Base-by-base conservation (phyloP, 2,888 invertebrate genomes). In the Acronicta alni region DNA sequence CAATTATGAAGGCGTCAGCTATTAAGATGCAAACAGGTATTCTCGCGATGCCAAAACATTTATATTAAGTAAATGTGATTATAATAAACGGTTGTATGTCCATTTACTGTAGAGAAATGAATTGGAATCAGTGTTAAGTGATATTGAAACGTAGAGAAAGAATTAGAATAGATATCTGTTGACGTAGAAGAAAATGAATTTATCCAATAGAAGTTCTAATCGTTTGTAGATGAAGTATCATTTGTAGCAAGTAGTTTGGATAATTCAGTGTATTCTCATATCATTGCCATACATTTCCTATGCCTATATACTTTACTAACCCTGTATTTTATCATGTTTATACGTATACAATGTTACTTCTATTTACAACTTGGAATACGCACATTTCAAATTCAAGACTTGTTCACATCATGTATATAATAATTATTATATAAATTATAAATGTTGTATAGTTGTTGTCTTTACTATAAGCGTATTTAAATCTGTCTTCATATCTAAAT, bases 321-420 rank as follows among this genome's bases (percentile, higher is more conserved):
- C 47, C 57, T 72, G 62, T 77, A 62, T 72, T 63, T 77, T 75
- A 26, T 66, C 62, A 69, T 73, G 57, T 59, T 62, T 71, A 46
- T 71, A 46, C 35, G 48, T 74, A 77, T 81, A 80, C 78, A 80
- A 71, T 79, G 65, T 79, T 75, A 70, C 68, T 75, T 75, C 69
- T 77, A 77, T 77, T 80, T 82, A 75, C 43, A 77, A 57, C 72
- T 75, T 75, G 73, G 42, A 76, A 75, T 59, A 74, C 93, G 93
- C 93, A 93, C 93, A 93, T 82, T 91, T 91, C 88, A 86, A 88
- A 89, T 86, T 89, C 86, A 92, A 93, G 93, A 93, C 93, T 93
- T 87, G 81, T 39, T 84, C 79, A 86, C 86, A 75, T 90, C 88
- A 87, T 91, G 85, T 91, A 90, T 80, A 87, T 85, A n/a, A n/a